These are phyloP conservation scores for Cephus runcator DNA, from an alignment of 2,888 invertebrate genomes.

Conservation along the genomic window DNA sequence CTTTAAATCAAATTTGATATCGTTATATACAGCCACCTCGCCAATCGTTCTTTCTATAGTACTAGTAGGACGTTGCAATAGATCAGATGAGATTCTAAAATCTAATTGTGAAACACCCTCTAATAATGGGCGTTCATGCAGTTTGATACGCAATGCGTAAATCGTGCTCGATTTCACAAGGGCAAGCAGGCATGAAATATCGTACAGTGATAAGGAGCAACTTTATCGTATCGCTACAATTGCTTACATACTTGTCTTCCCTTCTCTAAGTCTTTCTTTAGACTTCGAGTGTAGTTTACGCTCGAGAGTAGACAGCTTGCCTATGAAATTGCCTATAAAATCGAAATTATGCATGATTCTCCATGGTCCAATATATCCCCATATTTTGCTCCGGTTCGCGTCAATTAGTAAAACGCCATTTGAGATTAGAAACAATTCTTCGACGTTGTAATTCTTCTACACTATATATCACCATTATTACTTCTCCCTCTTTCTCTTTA, in stretches of 20 bases:
- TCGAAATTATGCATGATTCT: slow-evolving; percentile 32
- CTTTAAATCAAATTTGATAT: neutral
- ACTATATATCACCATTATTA: neutral
- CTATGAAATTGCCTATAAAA: slow-evolving; percentile 59
- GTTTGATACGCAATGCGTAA: neutral
- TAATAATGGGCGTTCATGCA: neutral
- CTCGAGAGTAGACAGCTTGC: slow-evolving; percentile 60
- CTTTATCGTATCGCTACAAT: slow-evolving; percentile 1
- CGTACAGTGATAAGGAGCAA: slow-evolving; percentile 7
- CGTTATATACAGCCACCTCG: neutral
- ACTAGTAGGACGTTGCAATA: neutral
- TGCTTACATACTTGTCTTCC: slow-evolving; percentile 59
- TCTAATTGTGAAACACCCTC: neutral
- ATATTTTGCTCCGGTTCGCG: neutral
- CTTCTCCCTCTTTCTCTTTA: neutral
- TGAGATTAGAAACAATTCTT: neutral
- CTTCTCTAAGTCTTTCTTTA: slow-evolving; percentile 55
- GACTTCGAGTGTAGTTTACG: slow-evolving; percentile 57
- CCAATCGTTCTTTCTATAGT: neutral
- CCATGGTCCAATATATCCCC: neutral
- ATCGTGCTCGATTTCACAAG: neutral
- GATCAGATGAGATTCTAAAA: neutral
- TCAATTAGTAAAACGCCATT: neutral
- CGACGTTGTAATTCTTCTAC: neutral
- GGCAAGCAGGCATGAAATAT: neutral